Base-by-base conservation (phyloP, 2,888 invertebrate species). In the Cryptus armator region DNA sequence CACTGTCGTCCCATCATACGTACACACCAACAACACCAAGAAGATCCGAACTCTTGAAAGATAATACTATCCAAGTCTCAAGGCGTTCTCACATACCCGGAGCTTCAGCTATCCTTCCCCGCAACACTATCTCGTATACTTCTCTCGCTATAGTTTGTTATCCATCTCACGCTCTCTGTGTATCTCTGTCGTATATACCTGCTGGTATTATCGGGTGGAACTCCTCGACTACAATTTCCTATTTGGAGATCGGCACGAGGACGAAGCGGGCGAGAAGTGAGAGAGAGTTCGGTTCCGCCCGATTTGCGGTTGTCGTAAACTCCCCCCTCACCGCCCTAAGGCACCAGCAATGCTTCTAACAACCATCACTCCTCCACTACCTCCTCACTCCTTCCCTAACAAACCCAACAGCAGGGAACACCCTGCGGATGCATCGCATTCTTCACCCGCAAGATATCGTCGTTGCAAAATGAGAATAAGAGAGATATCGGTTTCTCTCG, bases 1-100 rank as follows among this genome's bases (percentile, higher is more conserved):
- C 37, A 71, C 32, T 16, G 66, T 37, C 44, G 6, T 43, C n/a
- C 24, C 64, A 67, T 16, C 53, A 24, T 83, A 71, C 72, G 46
- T 71, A 68, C 72, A 81, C 72, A 74, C 53, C 46, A 46, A 77
- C 51, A 78, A 74, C 78, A 77, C 51, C 56, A 71, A 72, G 74
- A 82, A 86, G 83, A 87, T 85, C 74, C 66, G 79, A 75, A 88
- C 86, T 84, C 78, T 80, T 43, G 84, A 81, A 68, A 84, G 86
- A 85, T 89, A 87, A 88, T 86, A 67, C 86, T 72, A 78, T 44
- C 75, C 44, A 64, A 72, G 79, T 74, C 86, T 84, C 79, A 77
- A 80, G 67, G 84, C 78, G 81, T 85, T 84, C 83, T 84, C 88
- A 74, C 85, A 68, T 83, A 86, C 81, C 81, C 44, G 46, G 70